Conservation (phyloP, 2,113 vertebrate species). For the Turnix velox region DNA sequence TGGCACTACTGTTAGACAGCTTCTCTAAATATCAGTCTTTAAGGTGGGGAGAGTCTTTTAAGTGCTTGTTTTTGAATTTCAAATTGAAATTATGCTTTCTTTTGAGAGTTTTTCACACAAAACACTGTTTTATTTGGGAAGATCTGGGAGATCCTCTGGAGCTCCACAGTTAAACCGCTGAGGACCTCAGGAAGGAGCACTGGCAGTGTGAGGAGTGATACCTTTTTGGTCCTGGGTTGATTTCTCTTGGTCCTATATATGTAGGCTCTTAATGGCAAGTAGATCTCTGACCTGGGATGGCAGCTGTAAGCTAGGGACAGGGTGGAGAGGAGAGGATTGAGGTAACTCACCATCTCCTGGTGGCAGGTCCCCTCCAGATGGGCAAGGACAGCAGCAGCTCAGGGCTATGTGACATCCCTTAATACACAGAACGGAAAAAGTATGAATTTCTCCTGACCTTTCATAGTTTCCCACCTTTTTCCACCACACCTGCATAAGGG, state of each 20-base stretch:
- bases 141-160: rapidly evolving
- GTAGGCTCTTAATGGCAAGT: too few species aligned
- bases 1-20: not conserved
- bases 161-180: rapidly evolving
- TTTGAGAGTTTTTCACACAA: not conserved
- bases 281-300: too few species aligned
- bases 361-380: rapidly evolving
- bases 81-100: rapidly evolving
- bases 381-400: not conserved
- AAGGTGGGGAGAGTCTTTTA: not conserved
- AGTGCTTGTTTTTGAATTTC: not conserved
- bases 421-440: rapidly evolving
- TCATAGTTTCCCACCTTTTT: rapidly evolving
- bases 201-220: too few species aligned
- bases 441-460: not conserved
- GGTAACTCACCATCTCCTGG: too few species aligned
- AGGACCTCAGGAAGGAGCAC: rapidly evolving
- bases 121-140: not conserved
- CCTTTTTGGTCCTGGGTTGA: not conserved
- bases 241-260: rapidly evolving
- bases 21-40: not conserved
- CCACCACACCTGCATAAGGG: rapidly evolving
- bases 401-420: rapidly evolving
- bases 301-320: too few species aligned
- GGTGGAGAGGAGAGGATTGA: rapidly evolving